Percentiles rank a stretch among this genome's conserved stretches.
phyloP scores from a whole-genome alignment of 2,113 vertebrate genomes.

The Lagenorhynchus albirostris region DNA sequence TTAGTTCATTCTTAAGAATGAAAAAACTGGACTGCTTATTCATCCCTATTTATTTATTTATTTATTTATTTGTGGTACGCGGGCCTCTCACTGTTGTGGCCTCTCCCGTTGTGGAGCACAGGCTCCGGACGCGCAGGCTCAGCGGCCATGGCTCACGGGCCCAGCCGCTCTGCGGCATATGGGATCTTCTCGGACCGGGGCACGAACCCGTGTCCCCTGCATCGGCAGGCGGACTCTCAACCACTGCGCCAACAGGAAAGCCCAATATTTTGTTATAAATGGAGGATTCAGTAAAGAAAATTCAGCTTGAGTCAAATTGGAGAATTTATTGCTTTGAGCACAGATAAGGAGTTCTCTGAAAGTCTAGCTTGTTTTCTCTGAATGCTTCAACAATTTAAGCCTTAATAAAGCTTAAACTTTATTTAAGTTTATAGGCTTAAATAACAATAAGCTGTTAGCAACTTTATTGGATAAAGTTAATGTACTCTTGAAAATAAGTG shows the following conservation, averaged over 20 bases:
- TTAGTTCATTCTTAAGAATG: not conserved
- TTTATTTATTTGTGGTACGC: too few species aligned
- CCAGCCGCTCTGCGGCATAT: too few species aligned
- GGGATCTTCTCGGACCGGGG: too few species aligned
- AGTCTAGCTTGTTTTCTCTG: not conserved
- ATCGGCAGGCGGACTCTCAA: too few species aligned
- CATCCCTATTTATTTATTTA: not conserved
- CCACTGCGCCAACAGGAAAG: too few species aligned
- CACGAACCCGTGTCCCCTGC: too few species aligned
- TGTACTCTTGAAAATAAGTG: not conserved
- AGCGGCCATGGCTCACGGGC: too few species aligned
- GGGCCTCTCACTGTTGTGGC: too few species aligned
- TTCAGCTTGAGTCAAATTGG: not conserved
- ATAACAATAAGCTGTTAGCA: too few species aligned
- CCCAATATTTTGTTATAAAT: not conserved
- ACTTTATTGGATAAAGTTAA: not conserved
- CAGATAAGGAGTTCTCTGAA: not conserved
- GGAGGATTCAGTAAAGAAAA: not conserved
- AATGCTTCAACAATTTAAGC: not conserved
- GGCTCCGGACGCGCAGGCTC: too few species aligned
- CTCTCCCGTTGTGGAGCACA: too few species aligned
- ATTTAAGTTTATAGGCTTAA: too few species aligned
- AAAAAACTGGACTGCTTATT: not conserved
- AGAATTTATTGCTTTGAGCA: not conserved
- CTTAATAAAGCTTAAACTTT: not conserved